Evolutionary conservation across 2,888 invertebrate genomes (phyloP).

Genomic region (Leptopilina myrica): DNA sequence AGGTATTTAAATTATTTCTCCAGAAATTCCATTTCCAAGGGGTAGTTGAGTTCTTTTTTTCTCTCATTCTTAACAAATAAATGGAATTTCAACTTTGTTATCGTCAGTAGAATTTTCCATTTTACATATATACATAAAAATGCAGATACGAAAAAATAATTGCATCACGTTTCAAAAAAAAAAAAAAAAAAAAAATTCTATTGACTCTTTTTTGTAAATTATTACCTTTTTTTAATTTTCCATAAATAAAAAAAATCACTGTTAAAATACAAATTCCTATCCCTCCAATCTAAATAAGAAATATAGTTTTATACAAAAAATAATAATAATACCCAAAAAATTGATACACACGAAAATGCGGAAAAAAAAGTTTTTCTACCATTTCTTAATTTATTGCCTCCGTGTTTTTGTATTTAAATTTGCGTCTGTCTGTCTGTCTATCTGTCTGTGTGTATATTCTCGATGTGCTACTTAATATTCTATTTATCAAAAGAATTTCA

Average conservation of each 20-base stretch:
- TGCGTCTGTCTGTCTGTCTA: too few relatives aligned
- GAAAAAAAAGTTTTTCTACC: not conserved
- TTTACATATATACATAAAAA: not conserved
- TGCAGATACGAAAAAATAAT: too few relatives aligned
- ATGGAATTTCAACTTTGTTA: too few relatives aligned
- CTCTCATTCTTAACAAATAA: too few relatives aligned
- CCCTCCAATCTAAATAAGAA: too few relatives aligned
- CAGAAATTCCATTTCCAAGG: too few relatives aligned
- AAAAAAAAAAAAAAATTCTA: not conserved
- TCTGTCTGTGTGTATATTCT: not conserved
- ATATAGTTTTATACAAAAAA: not conserved
- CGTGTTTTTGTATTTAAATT: not conserved
- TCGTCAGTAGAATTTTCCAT: not conserved
- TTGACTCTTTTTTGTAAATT: not conserved
- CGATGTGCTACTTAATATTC: constrained; percentile 6
- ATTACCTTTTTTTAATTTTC: not conserved
- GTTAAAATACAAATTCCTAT: too few relatives aligned
- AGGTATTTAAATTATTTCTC: too few relatives aligned
- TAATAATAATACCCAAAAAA: not conserved
- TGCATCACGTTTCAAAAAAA: not conserved
- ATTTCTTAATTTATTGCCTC: not conserved
- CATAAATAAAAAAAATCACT: too few relatives aligned
- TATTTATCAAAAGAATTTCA: not conserved
- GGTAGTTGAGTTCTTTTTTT: too few relatives aligned
- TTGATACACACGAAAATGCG: not conserved